phyloP scores from a whole-genome alignment of 2,797 vertebrate species.

The Muscicapa striata region DNA sequence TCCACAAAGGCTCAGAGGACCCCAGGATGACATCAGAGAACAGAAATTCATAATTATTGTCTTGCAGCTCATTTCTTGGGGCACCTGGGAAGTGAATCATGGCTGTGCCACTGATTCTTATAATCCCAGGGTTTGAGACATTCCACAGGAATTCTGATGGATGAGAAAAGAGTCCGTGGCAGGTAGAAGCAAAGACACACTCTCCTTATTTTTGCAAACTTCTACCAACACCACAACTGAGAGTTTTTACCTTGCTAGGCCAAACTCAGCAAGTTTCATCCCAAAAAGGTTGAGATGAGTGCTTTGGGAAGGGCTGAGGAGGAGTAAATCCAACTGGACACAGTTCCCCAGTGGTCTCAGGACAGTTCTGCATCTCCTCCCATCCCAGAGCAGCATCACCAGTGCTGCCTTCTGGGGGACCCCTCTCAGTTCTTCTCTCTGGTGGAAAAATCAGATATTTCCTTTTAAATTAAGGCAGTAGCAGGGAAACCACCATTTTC shows the following conservation, averaged over 20 bases:
- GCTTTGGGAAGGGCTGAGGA: neutral
- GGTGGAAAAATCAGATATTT: neutral
- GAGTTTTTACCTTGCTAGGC: neutral
- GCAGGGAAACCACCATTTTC: neutral
- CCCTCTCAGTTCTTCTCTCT: neutral
- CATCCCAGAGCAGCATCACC: neutral
- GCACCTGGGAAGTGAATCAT: neutral
- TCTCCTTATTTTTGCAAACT: neutral
- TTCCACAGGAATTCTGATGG: neutral
- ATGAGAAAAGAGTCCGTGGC: neutral
- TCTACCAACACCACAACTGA: neutral
- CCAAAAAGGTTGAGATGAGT: neutral
- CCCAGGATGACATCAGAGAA: neutral
- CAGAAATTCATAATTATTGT: neutral
- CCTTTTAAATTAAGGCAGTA: neutral
- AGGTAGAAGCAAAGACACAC: rapidly evolving
- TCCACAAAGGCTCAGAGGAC: neutral
- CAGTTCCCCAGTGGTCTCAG: neutral
- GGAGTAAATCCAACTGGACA: neutral
- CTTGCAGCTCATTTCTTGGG: neutral
- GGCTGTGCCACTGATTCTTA: neutral
- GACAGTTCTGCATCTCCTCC: neutral
- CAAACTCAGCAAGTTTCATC: neutral
- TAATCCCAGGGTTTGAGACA: neutral
- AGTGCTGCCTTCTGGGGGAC: neutral